Evolutionary conservation across 2,113 vertebrate genomes (phyloP).

Genomic region (Helogale parvula): DNA sequence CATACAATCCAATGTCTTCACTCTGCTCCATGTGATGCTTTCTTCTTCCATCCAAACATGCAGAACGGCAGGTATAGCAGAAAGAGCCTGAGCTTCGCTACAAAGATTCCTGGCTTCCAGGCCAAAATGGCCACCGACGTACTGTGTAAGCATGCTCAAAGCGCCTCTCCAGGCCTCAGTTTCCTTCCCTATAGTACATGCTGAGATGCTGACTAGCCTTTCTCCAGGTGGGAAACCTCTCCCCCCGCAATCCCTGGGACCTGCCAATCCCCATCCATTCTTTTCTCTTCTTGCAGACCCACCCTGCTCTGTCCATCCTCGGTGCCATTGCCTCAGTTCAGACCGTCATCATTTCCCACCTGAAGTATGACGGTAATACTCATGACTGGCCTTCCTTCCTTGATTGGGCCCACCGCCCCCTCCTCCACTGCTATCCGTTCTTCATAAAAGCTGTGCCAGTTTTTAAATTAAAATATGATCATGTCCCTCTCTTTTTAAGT

Average conservation of each 20-base stretch:
- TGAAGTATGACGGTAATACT: background rate
- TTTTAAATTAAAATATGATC: slow-evolving; percentile 21
- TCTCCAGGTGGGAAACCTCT: background rate
- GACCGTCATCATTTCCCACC: background rate
- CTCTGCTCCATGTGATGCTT: background rate
- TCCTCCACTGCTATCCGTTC: background rate
- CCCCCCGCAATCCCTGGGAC: background rate
- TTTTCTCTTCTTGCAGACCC: no score
- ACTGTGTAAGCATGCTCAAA: background rate
- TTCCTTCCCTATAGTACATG: background rate
- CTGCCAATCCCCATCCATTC: background rate
- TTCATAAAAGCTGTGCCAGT: background rate
- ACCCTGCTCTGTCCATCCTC: background rate
- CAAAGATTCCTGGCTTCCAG: background rate
- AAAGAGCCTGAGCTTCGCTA: background rate
- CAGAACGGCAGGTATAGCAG: background rate
- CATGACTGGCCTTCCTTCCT: background rate
- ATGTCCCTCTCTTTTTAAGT: background rate
- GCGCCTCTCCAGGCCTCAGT: no score
- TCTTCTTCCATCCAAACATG: background rate
- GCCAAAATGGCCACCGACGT: background rate
- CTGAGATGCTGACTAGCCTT: background rate
- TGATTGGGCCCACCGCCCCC: background rate
- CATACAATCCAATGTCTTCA: background rate
- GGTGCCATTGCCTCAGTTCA: background rate